These are phyloP conservation scores for Sympetrum striolatum DNA, from an alignment of 2,888 invertebrate species.

Conservation along the genomic window DNA sequence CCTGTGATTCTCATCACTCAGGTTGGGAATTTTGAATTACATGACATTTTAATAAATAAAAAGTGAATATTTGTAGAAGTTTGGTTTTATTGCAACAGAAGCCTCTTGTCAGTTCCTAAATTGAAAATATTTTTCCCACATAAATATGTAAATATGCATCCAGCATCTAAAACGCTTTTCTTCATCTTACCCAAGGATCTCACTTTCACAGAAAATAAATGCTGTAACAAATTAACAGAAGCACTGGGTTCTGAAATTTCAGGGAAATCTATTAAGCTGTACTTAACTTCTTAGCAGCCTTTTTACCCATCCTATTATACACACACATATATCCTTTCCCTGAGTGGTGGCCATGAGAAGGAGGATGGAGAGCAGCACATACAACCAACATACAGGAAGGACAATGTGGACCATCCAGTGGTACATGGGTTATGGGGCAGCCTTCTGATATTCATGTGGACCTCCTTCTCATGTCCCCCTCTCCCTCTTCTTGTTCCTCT, in stretches of 20 bases:
- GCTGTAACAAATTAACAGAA: background rate
- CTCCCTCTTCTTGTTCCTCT: slow-evolving; percentile 54
- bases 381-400: background rate
- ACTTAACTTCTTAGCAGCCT: background rate
- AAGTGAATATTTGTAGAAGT: no score
- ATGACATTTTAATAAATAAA: no score
- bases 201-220: background rate
- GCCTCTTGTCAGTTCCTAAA: no score
- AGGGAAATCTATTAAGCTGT: background rate
- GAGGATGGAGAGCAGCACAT: background rate
- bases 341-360: slow-evolving; percentile 15
- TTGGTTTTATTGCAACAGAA: no score
- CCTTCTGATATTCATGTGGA: slow-evolving; percentile 1
- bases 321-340: background rate
- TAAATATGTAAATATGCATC: no score
- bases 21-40: no score
- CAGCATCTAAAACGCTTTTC: background rate
- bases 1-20: no score
- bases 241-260: background rate
- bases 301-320: background rate
- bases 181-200: background rate
- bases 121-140: no score
- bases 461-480: slow-evolving; percentile 52
- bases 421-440: background rate
- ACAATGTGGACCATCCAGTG: background rate